Base-by-base conservation (phyloP, 2,888 invertebrate genomes). In the Chymomyza fuscimana region DNA sequence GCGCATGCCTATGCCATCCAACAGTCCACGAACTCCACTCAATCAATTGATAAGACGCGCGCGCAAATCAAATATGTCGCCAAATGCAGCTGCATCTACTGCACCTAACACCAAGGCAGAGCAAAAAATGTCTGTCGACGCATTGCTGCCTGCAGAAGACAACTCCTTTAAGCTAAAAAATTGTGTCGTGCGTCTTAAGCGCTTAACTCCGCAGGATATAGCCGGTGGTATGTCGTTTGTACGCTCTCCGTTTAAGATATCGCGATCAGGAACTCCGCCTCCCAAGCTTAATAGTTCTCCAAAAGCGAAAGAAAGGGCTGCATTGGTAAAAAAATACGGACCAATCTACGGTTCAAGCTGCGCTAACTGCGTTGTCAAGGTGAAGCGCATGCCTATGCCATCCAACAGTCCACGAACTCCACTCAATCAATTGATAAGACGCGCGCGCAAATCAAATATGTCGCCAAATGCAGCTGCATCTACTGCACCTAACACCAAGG, bases 401-500 rank as follows among this genome's bases (percentile, higher is more conserved):
- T 15, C 10, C 54, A n/a, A 9, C 19, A 54, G 6, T 46, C 22
- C n/a, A 22, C 52, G 5, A 22, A 16, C 32, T 15, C 29, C 6
- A n/a, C 6, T 15, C 9, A 46, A 46, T 56, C 12, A 71, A 73
- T 46, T 46, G 4, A 10, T 46, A 68, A 65, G 62, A 2, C 70
- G 77, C 0, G 76, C 81, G 1, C 80, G 81, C 36, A 86, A 88
- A 16, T 78, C 77, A 54, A 89, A 90, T 66, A n/a, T n/a, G n/a
- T n/a, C n/a, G n/a, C n/a, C n/a, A n/a, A n/a, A n/a, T n/a, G n/a
- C n/a, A n/a, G n/a, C n/a, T n/a, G n/a, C n/a, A n/a, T n/a, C n/a
- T n/a, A n/a, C n/a, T n/a, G n/a, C 77, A 9, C 73, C 73, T 5
- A 88, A 88, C 32, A 88, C 88, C 7, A 85, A 85, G 73, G 88